Conservation (phyloP, 2,888 invertebrate genomes). For the Sarcophaga rosellei region DNA sequence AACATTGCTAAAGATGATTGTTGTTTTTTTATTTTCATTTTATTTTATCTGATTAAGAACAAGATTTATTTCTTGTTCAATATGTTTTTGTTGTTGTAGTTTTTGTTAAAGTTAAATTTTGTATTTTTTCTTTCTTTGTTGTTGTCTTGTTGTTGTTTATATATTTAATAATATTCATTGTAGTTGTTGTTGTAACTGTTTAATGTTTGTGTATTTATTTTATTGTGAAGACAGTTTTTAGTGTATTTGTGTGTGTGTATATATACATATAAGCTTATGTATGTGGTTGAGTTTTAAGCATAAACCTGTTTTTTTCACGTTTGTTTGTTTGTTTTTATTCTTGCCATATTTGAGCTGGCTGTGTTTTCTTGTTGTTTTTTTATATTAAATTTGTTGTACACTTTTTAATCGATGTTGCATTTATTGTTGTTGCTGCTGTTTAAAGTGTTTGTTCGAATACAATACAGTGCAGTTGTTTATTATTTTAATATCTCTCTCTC, state of each 20-base stretch:
- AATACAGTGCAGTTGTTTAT: no score
- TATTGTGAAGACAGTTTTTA: neutral
- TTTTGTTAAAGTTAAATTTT: neutral
- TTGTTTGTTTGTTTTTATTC: slow-evolving; percentile 12
- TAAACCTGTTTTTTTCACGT: slow-evolving; percentile 54
- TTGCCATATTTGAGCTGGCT: neutral
- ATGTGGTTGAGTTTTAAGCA: slow-evolving; percentile 20
- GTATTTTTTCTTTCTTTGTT: slow-evolving; percentile 16
- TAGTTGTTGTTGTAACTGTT: slow-evolving; percentile 35
- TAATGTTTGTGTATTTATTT: slow-evolving; percentile 1
- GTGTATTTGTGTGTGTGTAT: no score
- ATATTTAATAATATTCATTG: slow-evolving; percentile 31
- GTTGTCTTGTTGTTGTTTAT: slow-evolving; percentile 26
- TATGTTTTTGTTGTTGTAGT: slow-evolving; percentile 26
- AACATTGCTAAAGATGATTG: slow-evolving; percentile 18
- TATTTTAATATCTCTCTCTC: no score
- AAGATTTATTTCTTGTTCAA: slow-evolving; percentile 71
- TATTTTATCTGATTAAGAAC: slow-evolving; percentile 71
- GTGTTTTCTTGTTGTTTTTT: neutral
- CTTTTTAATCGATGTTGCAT: neutral
- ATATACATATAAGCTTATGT: neutral
- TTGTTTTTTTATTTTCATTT: slow-evolving; percentile 28
- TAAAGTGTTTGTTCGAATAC: no score
- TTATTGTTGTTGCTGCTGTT: neutral
- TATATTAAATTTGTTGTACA: neutral